These are phyloP conservation scores for Mirounga angustirostris DNA, from an alignment of 2,113 vertebrate species.

Conservation along the genomic window DNA sequence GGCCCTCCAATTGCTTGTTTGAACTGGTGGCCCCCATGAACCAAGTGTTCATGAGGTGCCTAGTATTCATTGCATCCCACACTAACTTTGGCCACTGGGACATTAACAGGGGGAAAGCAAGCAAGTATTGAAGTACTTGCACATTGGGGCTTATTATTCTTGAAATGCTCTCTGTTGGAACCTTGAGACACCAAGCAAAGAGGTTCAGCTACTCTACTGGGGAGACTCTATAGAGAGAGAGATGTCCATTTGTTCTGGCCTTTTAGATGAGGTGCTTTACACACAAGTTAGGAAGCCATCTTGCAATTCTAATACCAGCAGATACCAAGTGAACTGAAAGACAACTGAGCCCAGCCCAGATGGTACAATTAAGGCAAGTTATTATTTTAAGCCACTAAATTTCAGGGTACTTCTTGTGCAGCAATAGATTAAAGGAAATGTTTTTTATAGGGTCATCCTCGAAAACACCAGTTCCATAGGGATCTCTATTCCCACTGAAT, in stretches of 20 bases:
- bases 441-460: neutral
- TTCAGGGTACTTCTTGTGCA: neutral
- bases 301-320: neutral
- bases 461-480: neutral
- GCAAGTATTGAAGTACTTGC: neutral
- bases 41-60: neutral
- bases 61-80: neutral
- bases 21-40: neutral
- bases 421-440: neutral
- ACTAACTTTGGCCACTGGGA: neutral
- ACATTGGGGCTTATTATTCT: neutral
- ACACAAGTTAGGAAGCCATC: neutral
- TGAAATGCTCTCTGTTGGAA: neutral
- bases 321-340: neutral
- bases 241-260: neutral
- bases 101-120: neutral
- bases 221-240: neutral
- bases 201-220: neutral
- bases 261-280: neutral
- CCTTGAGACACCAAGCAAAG: neutral
- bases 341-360: neutral
- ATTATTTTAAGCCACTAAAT: neutral
- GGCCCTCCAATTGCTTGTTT: neutral
- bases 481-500: neutral
- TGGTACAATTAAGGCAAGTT: constrained; percentile 7